Conservation (phyloP, 2,888 invertebrate genomes). For the Trachelus tabidus region DNA sequence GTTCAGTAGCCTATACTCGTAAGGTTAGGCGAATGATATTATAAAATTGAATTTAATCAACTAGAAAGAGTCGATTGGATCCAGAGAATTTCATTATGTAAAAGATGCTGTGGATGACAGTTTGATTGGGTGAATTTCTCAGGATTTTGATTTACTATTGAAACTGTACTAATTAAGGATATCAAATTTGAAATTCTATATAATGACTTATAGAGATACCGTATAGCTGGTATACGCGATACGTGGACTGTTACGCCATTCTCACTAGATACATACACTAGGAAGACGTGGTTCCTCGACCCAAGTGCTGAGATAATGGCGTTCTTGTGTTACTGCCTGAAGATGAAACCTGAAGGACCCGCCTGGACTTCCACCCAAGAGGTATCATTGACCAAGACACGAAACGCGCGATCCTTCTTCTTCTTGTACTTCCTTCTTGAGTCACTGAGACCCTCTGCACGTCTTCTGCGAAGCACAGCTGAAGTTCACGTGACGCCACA, state of each 20-base stretch:
- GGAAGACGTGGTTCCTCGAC: background rate
- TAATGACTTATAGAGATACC: background rate
- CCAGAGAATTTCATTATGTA: background rate
- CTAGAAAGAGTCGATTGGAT: background rate
- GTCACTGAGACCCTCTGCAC: background rate
- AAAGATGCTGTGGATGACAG: background rate
- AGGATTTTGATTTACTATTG: background rate
- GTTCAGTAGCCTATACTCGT: slow-evolving; percentile 32
- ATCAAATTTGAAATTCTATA: background rate
- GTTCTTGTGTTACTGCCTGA: background rate
- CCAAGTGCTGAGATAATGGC: slow-evolving; percentile 2
- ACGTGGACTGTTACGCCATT: background rate
- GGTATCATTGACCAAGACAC: background rate
- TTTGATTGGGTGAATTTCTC: background rate
- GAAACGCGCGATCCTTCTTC: background rate
- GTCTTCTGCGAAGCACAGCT: background rate
- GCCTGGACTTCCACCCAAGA: background rate
- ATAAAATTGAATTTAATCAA: background rate
- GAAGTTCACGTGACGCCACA: background rate
- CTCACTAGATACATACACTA: background rate
- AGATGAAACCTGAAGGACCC: background rate
- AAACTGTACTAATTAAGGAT: background rate
- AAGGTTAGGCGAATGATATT: slow-evolving; percentile 18
- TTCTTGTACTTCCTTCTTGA: background rate
- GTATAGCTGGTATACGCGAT: background rate